Percentiles rank a stretch among this genome's conserved stretches.
These are phyloP conservation scores for Anoplophora glabripennis DNA, from an alignment of 1,140 invertebrate species.

Conservation along the genomic window DNA sequence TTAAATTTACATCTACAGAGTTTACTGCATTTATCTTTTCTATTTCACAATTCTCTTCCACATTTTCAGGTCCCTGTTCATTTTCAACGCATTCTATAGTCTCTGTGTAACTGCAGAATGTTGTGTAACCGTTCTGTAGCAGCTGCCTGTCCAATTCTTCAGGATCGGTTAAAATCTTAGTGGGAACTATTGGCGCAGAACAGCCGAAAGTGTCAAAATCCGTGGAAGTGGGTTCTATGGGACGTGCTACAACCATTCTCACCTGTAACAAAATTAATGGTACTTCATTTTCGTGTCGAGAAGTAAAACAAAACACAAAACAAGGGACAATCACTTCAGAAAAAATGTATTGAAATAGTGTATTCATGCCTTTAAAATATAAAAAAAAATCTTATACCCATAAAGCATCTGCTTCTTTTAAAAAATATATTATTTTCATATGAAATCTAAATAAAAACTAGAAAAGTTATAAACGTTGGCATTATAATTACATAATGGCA, in stretches of 20 bases:
- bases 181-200: slow-evolving; percentile 75
- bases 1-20: not conserved
- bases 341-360: not conserved
- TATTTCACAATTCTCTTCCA: not conserved
- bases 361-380: slow-evolving; percentile 4
- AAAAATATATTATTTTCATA: not conserved
- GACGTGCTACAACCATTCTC: slow-evolving; percentile 84
- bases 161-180: slow-evolving; percentile 76
- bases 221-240: slow-evolving; percentile 70
- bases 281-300: not conserved
- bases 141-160: slow-evolving; percentile 78
- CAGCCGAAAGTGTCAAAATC: slow-evolving; percentile 59
- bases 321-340: not conserved
- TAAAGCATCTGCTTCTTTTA: too few relatives aligned
- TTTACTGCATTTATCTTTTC: slow-evolving; percentile 4
- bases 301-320: not conserved
- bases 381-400: too few relatives aligned
- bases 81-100: slow-evolving; percentile 2
- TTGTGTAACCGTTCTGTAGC: slow-evolving; percentile 63
- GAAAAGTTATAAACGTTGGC: too few relatives aligned
- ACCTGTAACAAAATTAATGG: slow-evolving; percentile 51
- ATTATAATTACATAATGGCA: too few relatives aligned
- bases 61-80: not conserved
- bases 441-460: too few relatives aligned
- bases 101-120: slow-evolving; percentile 22